Conservation (phyloP, 2,797 vertebrate species). For the Manis crassicaudata region DNA sequence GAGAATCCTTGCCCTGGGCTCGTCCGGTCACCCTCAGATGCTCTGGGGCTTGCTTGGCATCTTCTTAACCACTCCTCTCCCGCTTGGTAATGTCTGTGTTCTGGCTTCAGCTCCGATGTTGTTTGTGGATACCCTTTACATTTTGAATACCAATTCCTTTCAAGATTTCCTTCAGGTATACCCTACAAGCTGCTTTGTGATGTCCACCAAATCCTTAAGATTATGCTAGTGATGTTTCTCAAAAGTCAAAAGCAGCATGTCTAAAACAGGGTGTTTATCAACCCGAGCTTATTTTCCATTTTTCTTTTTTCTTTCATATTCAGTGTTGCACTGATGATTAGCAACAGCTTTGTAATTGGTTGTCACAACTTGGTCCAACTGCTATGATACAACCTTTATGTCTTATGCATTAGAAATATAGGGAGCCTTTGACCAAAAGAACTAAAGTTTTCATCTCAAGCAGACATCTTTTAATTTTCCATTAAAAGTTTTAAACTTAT, state of each 20-base stretch:
- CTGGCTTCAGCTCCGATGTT: slow-evolving; percentile 99
- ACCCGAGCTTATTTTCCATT: too few relatives aligned
- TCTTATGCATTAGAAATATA: not conserved
- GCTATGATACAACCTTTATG: slow-evolving; percentile 88
- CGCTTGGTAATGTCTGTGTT: slow-evolving; percentile 96
- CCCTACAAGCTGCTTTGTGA: slow-evolving; percentile 85
- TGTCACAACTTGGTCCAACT: slow-evolving; percentile 94
- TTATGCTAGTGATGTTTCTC: not conserved
- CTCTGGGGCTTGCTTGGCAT: not conserved
- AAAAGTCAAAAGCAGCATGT: too few relatives aligned
- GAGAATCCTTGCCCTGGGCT: not conserved
- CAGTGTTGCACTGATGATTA: slow-evolving; percentile 92
- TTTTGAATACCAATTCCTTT: slow-evolving; percentile 98
- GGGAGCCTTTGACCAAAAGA: not conserved
- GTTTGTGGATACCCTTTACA: slow-evolving; percentile 98
- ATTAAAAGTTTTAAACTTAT: not conserved
- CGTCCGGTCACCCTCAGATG: not conserved
- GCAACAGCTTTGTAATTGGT: slow-evolving; percentile 97
- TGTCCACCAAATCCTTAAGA: not conserved
- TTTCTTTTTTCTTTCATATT: too few relatives aligned
- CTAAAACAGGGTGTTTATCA: too few relatives aligned
- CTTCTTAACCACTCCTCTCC: slow-evolving; percentile 93
- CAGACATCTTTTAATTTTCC: not conserved
- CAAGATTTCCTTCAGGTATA: slow-evolving; percentile 97
- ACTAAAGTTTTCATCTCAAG: not conserved